A percentile compares a stretch with the other conserved stretches of the same genome.
phyloP scores from a whole-genome alignment of 2,888 invertebrate species.

The Tholera decimalis region DNA sequence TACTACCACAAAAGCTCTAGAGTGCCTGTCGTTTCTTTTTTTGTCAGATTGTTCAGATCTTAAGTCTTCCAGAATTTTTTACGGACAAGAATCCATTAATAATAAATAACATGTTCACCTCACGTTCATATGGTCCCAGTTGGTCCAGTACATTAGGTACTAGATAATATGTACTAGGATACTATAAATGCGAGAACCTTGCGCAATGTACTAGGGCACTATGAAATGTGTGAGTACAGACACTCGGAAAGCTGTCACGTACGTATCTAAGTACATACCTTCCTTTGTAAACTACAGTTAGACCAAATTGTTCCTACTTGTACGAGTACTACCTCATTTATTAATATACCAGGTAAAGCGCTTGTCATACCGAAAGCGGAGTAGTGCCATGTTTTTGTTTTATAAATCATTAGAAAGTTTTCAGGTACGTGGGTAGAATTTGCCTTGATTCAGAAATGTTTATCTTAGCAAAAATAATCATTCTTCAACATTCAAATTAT shows the following conservation, averaged over 20 bases:
- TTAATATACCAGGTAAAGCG: constrained; percentile 22
- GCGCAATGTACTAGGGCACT: too few relatives aligned
- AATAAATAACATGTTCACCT: constrained; percentile 4
- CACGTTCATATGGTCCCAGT: not conserved
- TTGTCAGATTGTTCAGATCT: too few relatives aligned
- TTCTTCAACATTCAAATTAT: too few relatives aligned
- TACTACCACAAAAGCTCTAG: not conserved
- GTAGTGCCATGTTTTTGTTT: not conserved
- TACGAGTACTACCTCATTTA: constrained; percentile 14
- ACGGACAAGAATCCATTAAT: constrained; percentile 2
- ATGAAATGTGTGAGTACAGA: constrained; percentile 1
- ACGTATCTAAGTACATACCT: constrained; percentile 8
- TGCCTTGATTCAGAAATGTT: too few relatives aligned
- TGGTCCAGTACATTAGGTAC: not conserved
- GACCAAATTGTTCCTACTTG: constrained; percentile 1
- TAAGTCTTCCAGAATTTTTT: not conserved
- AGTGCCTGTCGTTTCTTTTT: too few relatives aligned
- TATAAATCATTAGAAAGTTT: too few relatives aligned
- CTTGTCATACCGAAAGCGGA: not conserved
- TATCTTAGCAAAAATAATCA: too few relatives aligned
- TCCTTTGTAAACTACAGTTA: constrained; percentile 1
- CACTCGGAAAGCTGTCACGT: constrained; percentile 18
- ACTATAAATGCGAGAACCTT: not conserved
- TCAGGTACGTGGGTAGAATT: too few relatives aligned
- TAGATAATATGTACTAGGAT: constrained; percentile 2